Percentiles rank a stretch among this genome's conserved stretches.
Evolutionary conservation across 2,888 invertebrate genomes (phyloP).

Genomic region (Colostygia pectinataria): DNA sequence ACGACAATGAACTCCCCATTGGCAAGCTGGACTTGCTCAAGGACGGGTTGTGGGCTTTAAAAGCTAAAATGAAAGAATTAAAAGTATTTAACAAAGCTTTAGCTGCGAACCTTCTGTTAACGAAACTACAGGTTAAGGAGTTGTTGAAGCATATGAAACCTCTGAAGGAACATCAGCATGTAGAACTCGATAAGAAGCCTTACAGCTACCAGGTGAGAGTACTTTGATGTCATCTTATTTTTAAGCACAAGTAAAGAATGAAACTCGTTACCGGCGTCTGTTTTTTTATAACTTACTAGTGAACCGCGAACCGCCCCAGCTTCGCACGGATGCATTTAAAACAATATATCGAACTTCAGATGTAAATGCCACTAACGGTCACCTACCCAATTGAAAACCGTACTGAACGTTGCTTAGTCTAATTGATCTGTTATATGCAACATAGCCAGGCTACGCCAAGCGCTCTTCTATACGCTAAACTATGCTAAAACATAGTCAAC

Average conservation of each 20-base stretch:
- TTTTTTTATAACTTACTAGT: too few relatives aligned
- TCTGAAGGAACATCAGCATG: slow-evolving; percentile 56
- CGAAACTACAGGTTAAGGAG: slow-evolving; percentile 69
- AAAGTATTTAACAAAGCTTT: slow-evolving; percentile 70
- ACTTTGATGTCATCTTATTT: background rate
- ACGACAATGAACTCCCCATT: slow-evolving; percentile 50
- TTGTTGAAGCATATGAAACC: slow-evolving; percentile 50
- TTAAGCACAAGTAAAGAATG: too few relatives aligned
- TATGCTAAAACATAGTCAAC: background rate
- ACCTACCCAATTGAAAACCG: too few relatives aligned
- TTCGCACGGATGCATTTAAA: too few relatives aligned
- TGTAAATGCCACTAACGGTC: too few relatives aligned
- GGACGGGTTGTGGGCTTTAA: slow-evolving; percentile 69
- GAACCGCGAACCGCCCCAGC: too few relatives aligned
- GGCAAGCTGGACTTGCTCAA: slow-evolving; percentile 70
- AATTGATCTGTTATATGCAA: too few relatives aligned
- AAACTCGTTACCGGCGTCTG: too few relatives aligned
- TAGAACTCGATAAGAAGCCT: slow-evolving; percentile 54
- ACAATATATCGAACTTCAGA: too few relatives aligned
- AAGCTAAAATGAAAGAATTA: slow-evolving; percentile 67
- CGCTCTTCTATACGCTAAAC: too few relatives aligned
- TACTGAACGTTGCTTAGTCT: too few relatives aligned
- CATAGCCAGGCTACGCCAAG: too few relatives aligned
- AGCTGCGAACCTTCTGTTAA: slow-evolving; percentile 63
- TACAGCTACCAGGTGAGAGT: slow-evolving; percentile 54